Conservation (phyloP, 2,888 invertebrate genomes). For the Tupiocoris notatus region DNA sequence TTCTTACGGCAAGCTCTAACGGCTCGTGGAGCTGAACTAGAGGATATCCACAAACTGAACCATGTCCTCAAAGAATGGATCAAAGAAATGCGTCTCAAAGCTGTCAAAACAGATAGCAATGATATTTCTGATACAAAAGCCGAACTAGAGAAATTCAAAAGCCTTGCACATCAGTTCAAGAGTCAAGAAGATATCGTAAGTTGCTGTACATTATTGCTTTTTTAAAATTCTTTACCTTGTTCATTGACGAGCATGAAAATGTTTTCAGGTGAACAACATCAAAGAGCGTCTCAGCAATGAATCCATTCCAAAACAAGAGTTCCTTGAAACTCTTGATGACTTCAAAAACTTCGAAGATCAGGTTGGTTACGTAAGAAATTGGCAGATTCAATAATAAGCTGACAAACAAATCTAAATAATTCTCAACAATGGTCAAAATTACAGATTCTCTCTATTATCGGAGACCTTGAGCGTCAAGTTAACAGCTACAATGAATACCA, state of each 20-base stretch:
- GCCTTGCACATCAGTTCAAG: conserved; percentile 76
- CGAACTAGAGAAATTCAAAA: conserved; percentile 81
- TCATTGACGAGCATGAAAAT: background rate
- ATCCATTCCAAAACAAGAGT: conserved; percentile 62
- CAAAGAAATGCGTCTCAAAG: conserved; percentile 80
- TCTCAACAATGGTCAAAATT: too few relatives aligned
- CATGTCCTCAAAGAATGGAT: conserved; percentile 83
- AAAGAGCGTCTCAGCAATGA: conserved; percentile 69
- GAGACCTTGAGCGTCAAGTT: conserved; percentile 72
- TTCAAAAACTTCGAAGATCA: conserved; percentile 68
- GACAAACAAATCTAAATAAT: too few relatives aligned
- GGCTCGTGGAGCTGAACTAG: conserved; percentile 72
- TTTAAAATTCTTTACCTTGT: conserved; percentile 9
- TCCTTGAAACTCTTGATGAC: conserved; percentile 67
- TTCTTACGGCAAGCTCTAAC: conserved; percentile 74
- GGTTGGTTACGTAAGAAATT: too few relatives aligned
- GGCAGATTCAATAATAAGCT: too few relatives aligned
- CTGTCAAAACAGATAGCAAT: conserved; percentile 70
- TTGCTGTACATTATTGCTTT: too few relatives aligned
- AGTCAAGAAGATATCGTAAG: conserved; percentile 72
- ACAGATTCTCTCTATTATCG: conserved; percentile 48
- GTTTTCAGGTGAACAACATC: conserved; percentile 60
- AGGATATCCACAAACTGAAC: conserved; percentile 82
- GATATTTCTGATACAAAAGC: conserved; percentile 90
- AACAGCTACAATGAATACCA: conserved; percentile 84